These are phyloP conservation scores for Scopus umbretta DNA, from an alignment of 2,113 vertebrate genomes.

Conservation along the genomic window DNA sequence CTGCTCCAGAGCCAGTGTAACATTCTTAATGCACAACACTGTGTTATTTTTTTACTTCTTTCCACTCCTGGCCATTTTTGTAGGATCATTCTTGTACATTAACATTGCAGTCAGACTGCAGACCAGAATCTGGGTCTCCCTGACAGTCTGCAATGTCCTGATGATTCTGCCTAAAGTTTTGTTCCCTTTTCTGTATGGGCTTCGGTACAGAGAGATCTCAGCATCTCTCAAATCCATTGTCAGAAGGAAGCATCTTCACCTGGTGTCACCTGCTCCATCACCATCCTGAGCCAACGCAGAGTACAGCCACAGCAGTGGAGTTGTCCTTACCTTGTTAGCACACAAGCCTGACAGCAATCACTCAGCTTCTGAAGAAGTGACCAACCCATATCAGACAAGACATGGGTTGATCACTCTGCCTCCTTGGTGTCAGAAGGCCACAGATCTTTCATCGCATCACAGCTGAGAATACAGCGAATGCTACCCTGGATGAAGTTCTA, in stretches of 20 bases:
- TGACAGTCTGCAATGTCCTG: slow-evolving; percentile 74
- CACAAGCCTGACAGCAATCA: neutral
- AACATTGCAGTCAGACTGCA: slow-evolving; percentile 18
- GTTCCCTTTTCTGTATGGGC: slow-evolving; percentile 73
- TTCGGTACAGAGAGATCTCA: slow-evolving; percentile 75
- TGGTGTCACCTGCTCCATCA: slow-evolving; percentile 31
- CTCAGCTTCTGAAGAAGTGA: neutral
- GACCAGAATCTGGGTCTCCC: slow-evolving; percentile 68
- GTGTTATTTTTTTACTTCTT: slow-evolving; percentile 76
- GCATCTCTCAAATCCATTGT: slow-evolving; percentile 65
- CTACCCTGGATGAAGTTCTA: neutral
- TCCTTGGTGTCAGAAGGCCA: neutral
- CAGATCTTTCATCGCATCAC: neutral
- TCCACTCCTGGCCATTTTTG: slow-evolving; percentile 69
- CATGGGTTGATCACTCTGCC: neutral
- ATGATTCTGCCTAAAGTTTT: slow-evolving; percentile 75
- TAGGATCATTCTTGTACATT: slow-evolving; percentile 65
- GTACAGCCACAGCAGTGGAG: neutral
- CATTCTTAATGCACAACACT: slow-evolving; percentile 78
- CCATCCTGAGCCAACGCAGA: neutral
- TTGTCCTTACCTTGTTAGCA: neutral
- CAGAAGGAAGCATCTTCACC: slow-evolving; percentile 30
- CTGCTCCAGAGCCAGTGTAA: slow-evolving; percentile 75
- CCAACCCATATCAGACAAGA: neutral
- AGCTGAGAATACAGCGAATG: neutral